Base-by-base conservation (phyloP, 2,797 vertebrate genomes). In the Ptychadena robeensis region DNA sequence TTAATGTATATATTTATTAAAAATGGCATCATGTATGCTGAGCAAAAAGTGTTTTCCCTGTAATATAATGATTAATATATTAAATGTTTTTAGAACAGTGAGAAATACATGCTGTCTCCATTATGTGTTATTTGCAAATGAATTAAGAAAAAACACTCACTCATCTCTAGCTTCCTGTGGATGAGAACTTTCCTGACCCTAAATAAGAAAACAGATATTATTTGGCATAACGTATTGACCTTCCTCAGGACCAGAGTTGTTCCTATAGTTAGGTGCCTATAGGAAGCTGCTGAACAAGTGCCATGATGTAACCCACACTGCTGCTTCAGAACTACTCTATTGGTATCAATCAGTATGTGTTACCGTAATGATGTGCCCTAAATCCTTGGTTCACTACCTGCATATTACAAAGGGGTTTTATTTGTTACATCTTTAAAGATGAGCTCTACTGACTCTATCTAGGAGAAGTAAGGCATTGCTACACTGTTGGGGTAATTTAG, bases 171-270 rank as follows among this genome's bases (percentile, higher is more conserved):
- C 71, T 84, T 84, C 82, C 32, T 73, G 63, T 59, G 68, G 64
- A 48, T 79, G 71, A 75, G 82, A 84, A 74, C 74, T 80, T 80
- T 84, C 71, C 77, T 84, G 82, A 84, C 82, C 82, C 82, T 84
- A 84, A 80, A 84, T 79, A 65, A 84, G 65, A 74, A 73, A 84
- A 70, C 71, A 84, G 53, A 75, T 69, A 70, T 80, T 80, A 84
- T 70, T 84, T 80, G 57, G 53, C 32, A 80, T 35, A 68, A 30
- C 15, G 44, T 27, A 18, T 67, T 77, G 65, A 67, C 25, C 34
- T 15, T 7, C 10, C 66, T 34, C 32, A 68, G 75, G 38, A 38
- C 63, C 15, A 31, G n/a, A 57, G 30, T 28, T 57, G 31, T 57
- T 67, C 32, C 65, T n/a, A 22, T 35, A 35, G 65, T 2, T n/a